These are phyloP conservation scores for Capitulum mitella DNA, from an alignment of 2,888 invertebrate genomes.

Conservation along the genomic window DNA sequence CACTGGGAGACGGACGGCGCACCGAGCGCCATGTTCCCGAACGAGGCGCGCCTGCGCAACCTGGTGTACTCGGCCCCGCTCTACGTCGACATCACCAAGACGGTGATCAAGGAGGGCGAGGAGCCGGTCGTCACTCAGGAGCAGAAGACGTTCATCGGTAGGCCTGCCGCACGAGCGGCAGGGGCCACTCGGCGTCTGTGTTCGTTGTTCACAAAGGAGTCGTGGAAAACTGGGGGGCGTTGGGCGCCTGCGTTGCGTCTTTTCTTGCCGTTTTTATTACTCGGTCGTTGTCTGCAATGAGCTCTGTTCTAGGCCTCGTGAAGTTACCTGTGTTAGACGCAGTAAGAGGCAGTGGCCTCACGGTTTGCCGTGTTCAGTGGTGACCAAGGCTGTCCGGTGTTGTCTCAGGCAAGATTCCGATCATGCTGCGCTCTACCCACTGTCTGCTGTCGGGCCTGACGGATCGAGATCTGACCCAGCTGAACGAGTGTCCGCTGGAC, in stretches of 20 bases:
- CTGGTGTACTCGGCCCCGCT: conserved; percentile 96
- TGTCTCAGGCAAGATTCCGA: conserved; percentile 85
- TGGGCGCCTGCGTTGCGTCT: too few relatives aligned
- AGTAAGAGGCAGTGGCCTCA: too few relatives aligned
- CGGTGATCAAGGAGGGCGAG: conserved; percentile 80
- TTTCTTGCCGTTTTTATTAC: too few relatives aligned
- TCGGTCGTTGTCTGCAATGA: too few relatives aligned
- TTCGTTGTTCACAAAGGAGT: too few relatives aligned
- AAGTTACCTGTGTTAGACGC: too few relatives aligned
- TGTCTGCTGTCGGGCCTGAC: conserved; percentile 88
- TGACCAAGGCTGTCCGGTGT: too few relatives aligned
- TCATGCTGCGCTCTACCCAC: conserved; percentile 97
- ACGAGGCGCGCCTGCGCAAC: conserved; percentile 94
- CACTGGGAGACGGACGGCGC: conserved; percentile 99
- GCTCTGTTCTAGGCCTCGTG: too few relatives aligned
- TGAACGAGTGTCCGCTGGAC: conserved; percentile 98
- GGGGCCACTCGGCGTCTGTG: too few relatives aligned
- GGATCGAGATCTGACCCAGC: conserved; percentile 97
- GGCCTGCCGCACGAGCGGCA: too few relatives aligned
- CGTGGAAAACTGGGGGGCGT: too few relatives aligned
- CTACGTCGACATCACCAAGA: conserved; percentile 98
- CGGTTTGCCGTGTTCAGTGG: too few relatives aligned
- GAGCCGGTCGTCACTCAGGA: conserved; percentile 71
- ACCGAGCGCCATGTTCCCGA: conserved; percentile 99
- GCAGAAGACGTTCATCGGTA: conserved; percentile 61